Evolutionary conservation across 2,888 invertebrate species (phyloP).

Genomic region (Hanleya hanleyi): DNA sequence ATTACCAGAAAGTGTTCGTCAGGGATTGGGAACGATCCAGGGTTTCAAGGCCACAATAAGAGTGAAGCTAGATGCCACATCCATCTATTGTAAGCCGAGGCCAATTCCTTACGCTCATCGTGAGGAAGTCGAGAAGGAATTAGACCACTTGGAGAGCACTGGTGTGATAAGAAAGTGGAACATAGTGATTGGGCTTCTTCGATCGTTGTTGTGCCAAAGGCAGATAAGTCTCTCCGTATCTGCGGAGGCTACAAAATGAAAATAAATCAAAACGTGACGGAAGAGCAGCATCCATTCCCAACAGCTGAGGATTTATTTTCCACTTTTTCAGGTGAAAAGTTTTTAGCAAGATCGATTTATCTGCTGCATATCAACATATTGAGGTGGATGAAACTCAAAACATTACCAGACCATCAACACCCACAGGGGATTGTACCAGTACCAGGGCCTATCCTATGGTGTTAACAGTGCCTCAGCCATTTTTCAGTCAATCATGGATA

Average conservation of each 20-base stretch:
- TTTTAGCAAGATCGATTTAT: neutral
- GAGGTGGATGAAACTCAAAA: neutral
- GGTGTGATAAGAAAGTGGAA: conserved; percentile 9
- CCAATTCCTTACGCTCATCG: conserved; percentile 22
- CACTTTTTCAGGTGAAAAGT: neutral
- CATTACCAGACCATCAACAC: neutral
- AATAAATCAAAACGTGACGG: neutral
- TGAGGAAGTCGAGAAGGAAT: conserved; percentile 11
- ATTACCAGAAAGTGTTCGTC: neutral
- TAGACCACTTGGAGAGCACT: neutral
- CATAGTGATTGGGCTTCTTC: conserved; percentile 33
- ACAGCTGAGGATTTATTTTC: conserved; percentile 2
- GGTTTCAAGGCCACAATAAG: conserved; percentile 3
- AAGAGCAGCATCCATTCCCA: neutral
- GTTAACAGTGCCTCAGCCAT: neutral
- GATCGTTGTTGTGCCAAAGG: conserved; percentile 29
- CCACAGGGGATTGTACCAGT: neutral
- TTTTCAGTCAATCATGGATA: neutral
- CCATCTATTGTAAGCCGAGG: conserved; percentile 18
- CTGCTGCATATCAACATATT: neutral
- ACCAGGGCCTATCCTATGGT: neutral
- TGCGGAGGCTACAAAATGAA: conserved; percentile 28
- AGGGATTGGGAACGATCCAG: neutral
- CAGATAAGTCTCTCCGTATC: conserved; percentile 24
- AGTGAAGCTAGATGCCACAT: conserved; percentile 16